phyloP scores from a whole-genome alignment of 2,888 invertebrate genomes.

The Luperina nickerlii region DNA sequence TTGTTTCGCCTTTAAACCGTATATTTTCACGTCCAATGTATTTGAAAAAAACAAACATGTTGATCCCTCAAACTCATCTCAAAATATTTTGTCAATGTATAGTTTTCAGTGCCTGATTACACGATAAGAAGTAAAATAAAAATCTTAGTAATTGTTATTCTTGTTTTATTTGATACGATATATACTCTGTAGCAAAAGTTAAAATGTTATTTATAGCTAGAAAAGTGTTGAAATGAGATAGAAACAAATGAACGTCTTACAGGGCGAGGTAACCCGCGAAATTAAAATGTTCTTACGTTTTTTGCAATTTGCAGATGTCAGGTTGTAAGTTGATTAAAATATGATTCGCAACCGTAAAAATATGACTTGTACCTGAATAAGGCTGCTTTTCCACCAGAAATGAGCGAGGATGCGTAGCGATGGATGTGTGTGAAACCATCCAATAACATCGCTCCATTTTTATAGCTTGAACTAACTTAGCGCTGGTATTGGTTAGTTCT shows the following conservation, averaged over 20 bases:
- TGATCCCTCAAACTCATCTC: neutral
- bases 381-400: too few species aligned
- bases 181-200: slow-evolving; percentile 61
- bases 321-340: too few species aligned
- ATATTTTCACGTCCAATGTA: neutral
- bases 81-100: slow-evolving; percentile 7
- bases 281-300: too few species aligned
- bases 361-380: too few species aligned
- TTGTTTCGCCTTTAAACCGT: neutral
- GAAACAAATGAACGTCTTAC: neutral
- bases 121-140: slow-evolving; percentile 43
- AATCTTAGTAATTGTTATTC: slow-evolving; percentile 57
- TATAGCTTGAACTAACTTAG: too few species aligned
- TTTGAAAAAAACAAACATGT: neutral
- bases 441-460: too few species aligned
- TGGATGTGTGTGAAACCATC: too few species aligned
- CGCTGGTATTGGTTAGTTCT: too few species aligned
- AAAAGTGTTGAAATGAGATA: slow-evolving; percentile 2
- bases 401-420: too few species aligned
- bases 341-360: too few species aligned
- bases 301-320: too few species aligned
- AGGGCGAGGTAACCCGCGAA: too few species aligned
- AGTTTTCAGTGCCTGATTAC: slow-evolving; percentile 4
- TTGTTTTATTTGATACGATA: slow-evolving; percentile 66
- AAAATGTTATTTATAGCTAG: slow-evolving; percentile 33